These are phyloP conservation scores for Stramonita haemastoma DNA, from an alignment of 2,888 invertebrate genomes.

Conservation along the genomic window DNA sequence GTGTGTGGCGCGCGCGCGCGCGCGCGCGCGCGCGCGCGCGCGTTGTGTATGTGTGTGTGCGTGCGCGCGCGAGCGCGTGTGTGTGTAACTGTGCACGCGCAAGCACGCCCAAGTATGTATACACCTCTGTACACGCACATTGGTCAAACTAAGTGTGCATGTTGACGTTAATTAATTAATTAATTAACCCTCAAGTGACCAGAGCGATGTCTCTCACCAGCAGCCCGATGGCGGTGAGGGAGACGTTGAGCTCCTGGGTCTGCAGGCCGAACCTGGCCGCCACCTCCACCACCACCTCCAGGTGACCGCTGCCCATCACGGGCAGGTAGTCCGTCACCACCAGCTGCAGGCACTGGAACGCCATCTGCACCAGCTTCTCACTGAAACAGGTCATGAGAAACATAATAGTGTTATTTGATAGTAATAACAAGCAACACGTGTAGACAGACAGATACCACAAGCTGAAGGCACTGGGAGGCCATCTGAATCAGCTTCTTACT, in stretches of 20 bases:
- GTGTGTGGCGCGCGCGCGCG: too few relatives aligned
- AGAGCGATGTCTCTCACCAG: conserved; percentile 84
- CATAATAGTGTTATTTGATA: too few relatives aligned
- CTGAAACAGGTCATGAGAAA: conserved; percentile 59
- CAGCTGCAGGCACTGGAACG: conserved; percentile 96
- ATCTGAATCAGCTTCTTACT: too few relatives aligned
- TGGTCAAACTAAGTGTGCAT: not conserved
- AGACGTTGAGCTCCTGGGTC: conserved; percentile 97
- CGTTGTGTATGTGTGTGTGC: not conserved
- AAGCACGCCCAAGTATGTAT: not conserved
- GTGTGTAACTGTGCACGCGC: not conserved
- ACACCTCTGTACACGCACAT: not conserved
- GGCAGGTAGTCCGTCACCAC: conserved; percentile 96
- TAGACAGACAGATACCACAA: too few relatives aligned
- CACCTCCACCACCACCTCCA: conserved; percentile 92
- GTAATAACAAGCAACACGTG: too few relatives aligned
- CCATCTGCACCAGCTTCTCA: conserved; percentile 93
- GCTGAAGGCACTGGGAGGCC: too few relatives aligned
- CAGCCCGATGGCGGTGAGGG: conserved; percentile 95
- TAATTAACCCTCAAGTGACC: not conserved
- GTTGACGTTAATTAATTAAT: not conserved
- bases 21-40: too few relatives aligned
- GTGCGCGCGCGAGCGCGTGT: too few relatives aligned
- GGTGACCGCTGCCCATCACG: conserved; percentile 93
- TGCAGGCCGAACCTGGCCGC: conserved; percentile 97